These are phyloP conservation scores for Microcebus ravelobensis DNA, from an alignment of 2,113 vertebrate genomes.

Conservation along the genomic window DNA sequence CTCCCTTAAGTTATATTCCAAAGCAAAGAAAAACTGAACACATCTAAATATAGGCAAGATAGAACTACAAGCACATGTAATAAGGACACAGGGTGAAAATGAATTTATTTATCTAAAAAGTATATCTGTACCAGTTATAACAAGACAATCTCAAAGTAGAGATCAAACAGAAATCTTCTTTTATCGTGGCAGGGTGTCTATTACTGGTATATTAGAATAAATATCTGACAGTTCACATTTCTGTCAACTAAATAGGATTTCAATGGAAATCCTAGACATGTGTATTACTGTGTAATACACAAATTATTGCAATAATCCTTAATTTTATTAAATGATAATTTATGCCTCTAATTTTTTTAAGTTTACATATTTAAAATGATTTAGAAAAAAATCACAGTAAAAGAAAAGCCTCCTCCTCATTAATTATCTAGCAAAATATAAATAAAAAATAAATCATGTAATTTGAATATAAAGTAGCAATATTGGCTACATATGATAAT, in stretches of 20 bases:
- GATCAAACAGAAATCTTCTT: not conserved
- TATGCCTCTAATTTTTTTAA: not conserved
- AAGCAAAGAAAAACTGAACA: not conserved
- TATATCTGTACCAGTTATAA: not conserved
- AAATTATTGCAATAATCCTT: not conserved
- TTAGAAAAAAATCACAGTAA: not conserved
- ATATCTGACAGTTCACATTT: not conserved
- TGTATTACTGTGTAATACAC: not conserved
- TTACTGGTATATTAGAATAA: not conserved
- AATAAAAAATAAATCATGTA: not conserved
- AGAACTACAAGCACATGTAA: not conserved
- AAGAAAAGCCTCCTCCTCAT: not conserved
- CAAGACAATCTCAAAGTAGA: not conserved
- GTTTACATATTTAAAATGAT: not conserved
- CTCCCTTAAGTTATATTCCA: not conserved
- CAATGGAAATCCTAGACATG: not conserved
- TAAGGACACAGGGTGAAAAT: not conserved
- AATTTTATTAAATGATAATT: not conserved
- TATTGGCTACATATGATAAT: not conserved
- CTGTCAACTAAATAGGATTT: not conserved
- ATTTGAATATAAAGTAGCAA: not conserved
- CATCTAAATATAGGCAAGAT: not conserved
- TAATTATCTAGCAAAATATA: not conserved
- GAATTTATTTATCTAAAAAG: not conserved
- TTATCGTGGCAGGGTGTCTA: not conserved